phyloP scores from a whole-genome alignment of 2,797 vertebrate species.

The Spinus pinus region DNA sequence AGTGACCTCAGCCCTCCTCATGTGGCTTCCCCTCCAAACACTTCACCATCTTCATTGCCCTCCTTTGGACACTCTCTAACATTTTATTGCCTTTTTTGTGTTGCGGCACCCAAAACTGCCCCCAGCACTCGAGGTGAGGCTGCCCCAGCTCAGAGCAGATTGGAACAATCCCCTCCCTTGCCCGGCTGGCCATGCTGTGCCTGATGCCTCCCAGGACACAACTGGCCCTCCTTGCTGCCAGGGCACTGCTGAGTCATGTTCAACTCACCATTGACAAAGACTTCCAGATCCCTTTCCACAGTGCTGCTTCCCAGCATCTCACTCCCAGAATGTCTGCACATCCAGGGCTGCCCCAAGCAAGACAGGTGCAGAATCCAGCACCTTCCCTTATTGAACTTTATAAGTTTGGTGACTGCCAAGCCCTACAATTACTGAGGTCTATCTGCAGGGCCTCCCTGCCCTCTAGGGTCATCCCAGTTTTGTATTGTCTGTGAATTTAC shows the following conservation, averaged over 20 bases:
- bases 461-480: background rate
- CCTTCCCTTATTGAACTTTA: background rate
- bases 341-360: background rate
- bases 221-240: background rate
- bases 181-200: accelerated
- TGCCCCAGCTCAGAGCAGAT: accelerated
- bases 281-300: background rate
- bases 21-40: accelerated
- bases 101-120: accelerated
- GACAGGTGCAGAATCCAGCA: background rate
- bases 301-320: background rate
- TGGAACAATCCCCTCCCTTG: background rate
- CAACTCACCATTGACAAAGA: background rate
- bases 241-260: background rate
- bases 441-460: background rate
- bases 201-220: accelerated
- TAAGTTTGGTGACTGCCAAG: background rate
- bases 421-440: background rate
- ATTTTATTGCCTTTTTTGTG: background rate
- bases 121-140: background rate
- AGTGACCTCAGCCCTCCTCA: background rate
- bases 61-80: background rate
- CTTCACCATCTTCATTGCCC: background rate
- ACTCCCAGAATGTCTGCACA: background rate
- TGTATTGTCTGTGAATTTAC: background rate